These are phyloP conservation scores for Theropithecus gelada DNA, from an alignment of 2,113 vertebrate genomes.

Conservation along the genomic window DNA sequence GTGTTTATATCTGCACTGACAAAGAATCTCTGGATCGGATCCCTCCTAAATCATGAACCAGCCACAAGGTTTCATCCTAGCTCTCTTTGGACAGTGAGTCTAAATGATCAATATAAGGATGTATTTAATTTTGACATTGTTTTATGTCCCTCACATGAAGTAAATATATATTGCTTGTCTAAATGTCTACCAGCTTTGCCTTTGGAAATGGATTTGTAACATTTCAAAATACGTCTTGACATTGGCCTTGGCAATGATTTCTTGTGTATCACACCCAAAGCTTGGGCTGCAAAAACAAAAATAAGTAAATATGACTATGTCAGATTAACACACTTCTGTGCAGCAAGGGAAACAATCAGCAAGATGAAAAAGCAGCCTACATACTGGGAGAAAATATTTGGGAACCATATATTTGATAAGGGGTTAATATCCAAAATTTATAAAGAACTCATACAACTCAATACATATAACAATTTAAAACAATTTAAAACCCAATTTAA, in stretches of 20 bases:
- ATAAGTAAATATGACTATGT: neutral
- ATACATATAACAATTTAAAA: neutral
- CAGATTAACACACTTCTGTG: neutral
- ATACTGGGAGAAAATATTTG: neutral
- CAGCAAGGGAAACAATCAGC: neutral
- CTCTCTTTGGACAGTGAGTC: neutral
- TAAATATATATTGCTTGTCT: neutral
- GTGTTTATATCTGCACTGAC: no score
- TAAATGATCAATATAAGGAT: neutral
- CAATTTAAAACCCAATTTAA: neutral
- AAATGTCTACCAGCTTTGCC: neutral
- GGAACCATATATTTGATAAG: neutral
- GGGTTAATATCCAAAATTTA: neutral
- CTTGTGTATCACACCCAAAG: neutral
- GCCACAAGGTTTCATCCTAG: neutral
- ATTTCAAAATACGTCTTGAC: conserved; percentile 31
- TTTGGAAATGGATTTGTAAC: conserved; percentile 45
- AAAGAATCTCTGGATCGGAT: neutral
- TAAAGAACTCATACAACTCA: neutral
- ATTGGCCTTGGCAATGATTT: neutral
- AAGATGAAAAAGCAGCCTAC: neutral
- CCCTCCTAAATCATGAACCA: neutral
- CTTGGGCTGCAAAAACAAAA: neutral
- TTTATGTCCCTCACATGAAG: neutral
- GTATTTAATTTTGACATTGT: neutral